Percentiles rank a stretch among this genome's conserved stretches.
These are phyloP conservation scores for Cerastoderma edule DNA, from an alignment of 2,888 invertebrate species.

Conservation along the genomic window DNA sequence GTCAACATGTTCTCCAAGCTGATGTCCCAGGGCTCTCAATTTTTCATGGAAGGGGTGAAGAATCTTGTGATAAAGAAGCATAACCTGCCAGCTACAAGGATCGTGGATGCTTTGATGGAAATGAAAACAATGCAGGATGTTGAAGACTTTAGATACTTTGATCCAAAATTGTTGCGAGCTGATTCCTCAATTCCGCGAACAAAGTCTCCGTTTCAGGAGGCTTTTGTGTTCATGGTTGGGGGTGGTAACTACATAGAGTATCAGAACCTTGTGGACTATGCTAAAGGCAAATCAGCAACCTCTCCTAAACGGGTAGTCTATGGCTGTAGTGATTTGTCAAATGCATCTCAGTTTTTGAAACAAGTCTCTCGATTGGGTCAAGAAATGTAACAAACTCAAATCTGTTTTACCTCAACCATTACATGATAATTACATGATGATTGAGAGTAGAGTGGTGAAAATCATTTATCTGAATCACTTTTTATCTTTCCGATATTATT, in stretches of 20 bases:
- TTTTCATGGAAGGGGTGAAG: constrained; percentile 99
- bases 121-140: constrained; percentile 90
- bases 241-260: constrained; percentile 98
- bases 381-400: constrained; percentile 63
- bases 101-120: constrained; percentile 95
- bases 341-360: constrained; percentile 96
- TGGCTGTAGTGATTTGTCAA: constrained; percentile 96
- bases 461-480: too few relatives aligned
- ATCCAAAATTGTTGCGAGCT: constrained; percentile 94
- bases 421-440: too few relatives aligned
- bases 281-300: constrained; percentile 89
- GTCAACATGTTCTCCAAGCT: constrained; percentile 99
- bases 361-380: constrained; percentile 86
- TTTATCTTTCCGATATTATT: too few relatives aligned
- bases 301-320: constrained; percentile 93
- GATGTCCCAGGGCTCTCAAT: constrained; percentile 96
- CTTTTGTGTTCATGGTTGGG: constrained; percentile 85
- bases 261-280: constrained; percentile 98
- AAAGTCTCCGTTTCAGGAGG: constrained; percentile 82
- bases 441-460: too few relatives aligned
- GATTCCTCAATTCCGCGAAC: constrained; percentile 82
- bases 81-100: constrained; percentile 96
- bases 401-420: too few relatives aligned
- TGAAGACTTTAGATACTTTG: constrained; percentile 96
- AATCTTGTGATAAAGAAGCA: constrained; percentile 99